Base-by-base conservation (phyloP, 2,888 invertebrate species). In the Camptogramma bilineatum region DNA sequence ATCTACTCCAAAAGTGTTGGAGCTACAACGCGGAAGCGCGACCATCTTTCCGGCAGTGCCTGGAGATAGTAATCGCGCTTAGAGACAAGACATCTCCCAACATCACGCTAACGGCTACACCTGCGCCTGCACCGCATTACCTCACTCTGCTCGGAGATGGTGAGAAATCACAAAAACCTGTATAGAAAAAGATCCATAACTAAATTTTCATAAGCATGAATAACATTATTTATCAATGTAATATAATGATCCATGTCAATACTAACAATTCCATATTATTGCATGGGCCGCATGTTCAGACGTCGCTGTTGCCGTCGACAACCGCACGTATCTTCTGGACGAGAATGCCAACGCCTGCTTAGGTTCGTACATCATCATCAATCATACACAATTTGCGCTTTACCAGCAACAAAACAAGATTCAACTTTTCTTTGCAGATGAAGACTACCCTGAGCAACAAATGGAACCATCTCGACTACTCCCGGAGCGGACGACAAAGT, bases 1-100 rank as follows among this genome's bases (percentile, higher is more conserved):
- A 96, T 73, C 87, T 99, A 59, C 97, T 99, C 95, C 90, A 96
- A 68, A 95, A 95, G 76, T 99, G 99, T 84, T 99, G 99, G 99
- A 96, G 95, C 78, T 96, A 95, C 79, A 94, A 95, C 51, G 95
- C 97, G 0, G 97, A 97, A 68, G 95, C 95, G 69, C 94, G 99
- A 62, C 99, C 99, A 1, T 97, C 97, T 53, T 99, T 99, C 86
- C 96, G 96, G 69, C 95, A 95, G 73, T 97, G 98, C 80, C 93
- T 97, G 48, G 95, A 95, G 71, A 91, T 95, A 52, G 89, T 97
- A 68, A 80, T 77, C 52, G 77, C 85, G 50, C 80, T 91, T 61
- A 83, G 91, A 3, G 89, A 90, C 78, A 79, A 78, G 62, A 86
- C 91, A 0, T 79, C 91, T 31, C 86, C 89, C 34, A 78, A 81